A percentile compares a stretch with the other conserved stretches of the same genome.
phyloP scores from a whole-genome alignment of 2,797 vertebrate species.

The Galago senegalensis region DNA sequence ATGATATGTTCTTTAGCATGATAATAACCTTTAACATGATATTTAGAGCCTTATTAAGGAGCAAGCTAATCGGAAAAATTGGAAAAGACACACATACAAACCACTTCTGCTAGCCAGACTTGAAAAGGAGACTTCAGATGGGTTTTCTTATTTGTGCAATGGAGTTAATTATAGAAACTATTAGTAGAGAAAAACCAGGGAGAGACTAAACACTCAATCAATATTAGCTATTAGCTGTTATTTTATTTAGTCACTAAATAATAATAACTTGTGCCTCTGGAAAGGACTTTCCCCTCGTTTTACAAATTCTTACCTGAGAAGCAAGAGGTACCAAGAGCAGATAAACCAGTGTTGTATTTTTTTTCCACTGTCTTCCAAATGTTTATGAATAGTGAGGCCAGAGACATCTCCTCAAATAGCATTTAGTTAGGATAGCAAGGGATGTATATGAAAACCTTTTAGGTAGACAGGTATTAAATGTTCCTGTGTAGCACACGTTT shows the following conservation, averaged over 20 bases:
- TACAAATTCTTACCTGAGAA: constrained; percentile 56
- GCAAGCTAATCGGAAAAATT: neutral
- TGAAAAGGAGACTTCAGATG: neutral
- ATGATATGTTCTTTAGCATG: neutral
- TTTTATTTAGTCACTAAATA: constrained; percentile 49
- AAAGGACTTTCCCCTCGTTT: neutral
- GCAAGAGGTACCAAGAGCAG: constrained; percentile 22
- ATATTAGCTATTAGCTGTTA: neutral
- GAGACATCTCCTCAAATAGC: constrained; percentile 46
- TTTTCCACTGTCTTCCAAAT: constrained; percentile 26
- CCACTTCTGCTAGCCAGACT: neutral
- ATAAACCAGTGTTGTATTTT: neutral
- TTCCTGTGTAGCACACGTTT: constrained; percentile 73
- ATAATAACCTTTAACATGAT: neutral
- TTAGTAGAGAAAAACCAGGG: neutral
- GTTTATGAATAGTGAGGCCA: constrained; percentile 37
- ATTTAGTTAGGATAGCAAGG: constrained; percentile 53
- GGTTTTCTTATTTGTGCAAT: neutral
- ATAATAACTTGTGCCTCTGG: constrained; percentile 15
- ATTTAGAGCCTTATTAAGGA: neutral
- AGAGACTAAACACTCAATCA: neutral
- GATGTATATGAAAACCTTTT: constrained; percentile 15
- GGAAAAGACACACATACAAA: too few species aligned
- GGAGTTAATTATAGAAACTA: neutral
- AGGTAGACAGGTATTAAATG: constrained; percentile 17